Evolutionary conservation across 2,888 invertebrate genomes (phyloP).

Genomic region (Schizotus pectinicornis): DNA sequence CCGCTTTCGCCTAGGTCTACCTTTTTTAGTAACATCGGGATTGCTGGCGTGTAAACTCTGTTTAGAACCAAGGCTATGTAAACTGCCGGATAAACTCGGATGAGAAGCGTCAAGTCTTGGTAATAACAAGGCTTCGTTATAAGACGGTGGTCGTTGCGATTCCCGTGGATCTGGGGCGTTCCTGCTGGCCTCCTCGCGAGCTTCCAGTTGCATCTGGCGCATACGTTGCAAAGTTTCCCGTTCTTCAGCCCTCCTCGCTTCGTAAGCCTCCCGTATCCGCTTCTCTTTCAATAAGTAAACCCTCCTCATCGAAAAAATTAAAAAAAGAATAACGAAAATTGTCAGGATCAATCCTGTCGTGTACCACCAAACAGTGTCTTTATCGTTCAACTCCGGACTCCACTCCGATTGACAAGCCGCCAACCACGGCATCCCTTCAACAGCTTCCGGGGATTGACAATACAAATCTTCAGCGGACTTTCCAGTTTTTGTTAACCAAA

Average conservation of each 20-base stretch:
- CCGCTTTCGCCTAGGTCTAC: conserved; percentile 42
- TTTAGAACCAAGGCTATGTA: conserved; percentile 47
- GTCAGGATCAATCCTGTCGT: conserved; percentile 64
- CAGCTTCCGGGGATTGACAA: conserved; percentile 69
- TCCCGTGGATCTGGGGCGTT: conserved; percentile 75
- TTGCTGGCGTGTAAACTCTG: conserved; percentile 44
- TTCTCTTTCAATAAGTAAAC: conserved; percentile 63
- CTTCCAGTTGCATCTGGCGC: conserved; percentile 58
- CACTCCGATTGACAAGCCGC: conserved; percentile 69
- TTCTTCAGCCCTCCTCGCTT: conserved; percentile 65
- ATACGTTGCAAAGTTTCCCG: conserved; percentile 61
- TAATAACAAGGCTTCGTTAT: conserved; percentile 79
- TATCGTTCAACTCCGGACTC: conserved; percentile 53
- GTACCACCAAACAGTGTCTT: conserved; percentile 64
- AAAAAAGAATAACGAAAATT: conserved; percentile 62
- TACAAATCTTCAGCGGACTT: conserved; percentile 61
- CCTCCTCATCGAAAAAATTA: conserved; percentile 63
- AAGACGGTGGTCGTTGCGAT: conserved; percentile 73
- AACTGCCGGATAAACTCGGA: conserved; percentile 57
- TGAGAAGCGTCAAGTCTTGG: conserved; percentile 70
- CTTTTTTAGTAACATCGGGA: conserved; percentile 46
- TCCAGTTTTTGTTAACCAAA: conserved; percentile 65
- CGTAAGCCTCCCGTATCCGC: conserved; percentile 55
- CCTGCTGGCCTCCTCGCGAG: conserved; percentile 52
- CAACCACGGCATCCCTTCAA: conserved; percentile 72